Percentiles rank a stretch among this genome's conserved stretches.
Evolutionary conservation across 1,140 invertebrate genomes (phyloP).

Genomic region (Aphidius gifuensis): DNA sequence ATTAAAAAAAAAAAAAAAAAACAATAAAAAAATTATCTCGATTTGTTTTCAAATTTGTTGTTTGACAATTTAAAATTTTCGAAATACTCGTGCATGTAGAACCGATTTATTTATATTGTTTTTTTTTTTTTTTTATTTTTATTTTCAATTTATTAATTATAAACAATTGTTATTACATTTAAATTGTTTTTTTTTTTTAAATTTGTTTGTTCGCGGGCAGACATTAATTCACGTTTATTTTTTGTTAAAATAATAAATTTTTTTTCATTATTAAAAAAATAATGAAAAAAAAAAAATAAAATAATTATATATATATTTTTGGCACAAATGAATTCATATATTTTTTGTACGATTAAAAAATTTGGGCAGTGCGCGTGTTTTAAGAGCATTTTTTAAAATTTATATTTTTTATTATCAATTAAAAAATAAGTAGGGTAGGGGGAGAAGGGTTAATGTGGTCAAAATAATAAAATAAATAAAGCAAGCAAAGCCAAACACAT

Average conservation of each 20-base stretch:
- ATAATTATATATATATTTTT: constrained; percentile 9
- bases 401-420: constrained; percentile 29
- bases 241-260: background rate
- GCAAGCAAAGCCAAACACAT: constrained; percentile 49
- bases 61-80: too few species aligned
- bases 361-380: constrained; percentile 48
- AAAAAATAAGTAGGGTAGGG: constrained; percentile 48
- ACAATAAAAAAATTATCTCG: too few species aligned
- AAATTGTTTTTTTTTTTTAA: background rate
- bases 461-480: constrained; percentile 41
- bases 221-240: constrained; percentile 15
- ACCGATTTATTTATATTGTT: too few species aligned
- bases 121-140: constrained; percentile 37
- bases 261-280: background rate
- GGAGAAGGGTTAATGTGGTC: constrained; percentile 53
- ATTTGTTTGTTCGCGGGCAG: constrained; percentile 7
- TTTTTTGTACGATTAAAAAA: constrained; percentile 22
- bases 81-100: too few species aligned
- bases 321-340: background rate
- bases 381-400: constrained; percentile 33
- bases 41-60: too few species aligned
- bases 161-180: constrained; percentile 4
- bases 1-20: too few species aligned
- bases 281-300: background rate
- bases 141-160: constrained; percentile 27